Evolutionary conservation across 2,797 vertebrate species (phyloP), one percentile per base, ranked within the genome.

Genomic region (Bovichtus variegatus): DNA sequence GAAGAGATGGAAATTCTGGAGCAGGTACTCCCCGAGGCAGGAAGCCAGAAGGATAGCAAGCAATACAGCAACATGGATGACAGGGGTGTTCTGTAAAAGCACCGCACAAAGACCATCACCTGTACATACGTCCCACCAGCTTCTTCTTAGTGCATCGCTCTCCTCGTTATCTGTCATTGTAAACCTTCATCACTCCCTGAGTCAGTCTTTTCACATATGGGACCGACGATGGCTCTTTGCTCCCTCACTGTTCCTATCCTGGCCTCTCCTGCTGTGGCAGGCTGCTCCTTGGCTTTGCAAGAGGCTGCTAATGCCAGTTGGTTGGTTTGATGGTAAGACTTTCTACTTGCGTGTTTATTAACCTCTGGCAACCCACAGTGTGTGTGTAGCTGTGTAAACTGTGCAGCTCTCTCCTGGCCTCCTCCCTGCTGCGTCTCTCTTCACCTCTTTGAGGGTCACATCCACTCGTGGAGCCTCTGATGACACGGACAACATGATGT

Each of bases 361-460:
- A 84, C 57, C 70, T 73, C 50, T 69, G 50, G 50, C 51, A 59
- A 11, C 36, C 9, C 19, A 25, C 21, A 41, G 49, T 58, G 65
- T 60, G 34, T 49, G 50, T 54, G 19, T 44, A 15, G 23, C 19
- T 60, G n/a, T 66, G 57, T 44, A 50, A 40, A 19, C 19, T 16
- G 31, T 49, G 70, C 57, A 58, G 5, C 41, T 27, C 51, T 50
- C 67, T 31, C n/a, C 54, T 69, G 61, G 49, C 43, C n/a, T 61
- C 21, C 70, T 57, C 21, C 69, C 60, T 72, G 59, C 41, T 62
- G 67, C 43, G 69, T 53, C 25, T 71, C 41, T 82, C 34, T 65
- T 74, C 38, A 76, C 66, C 51, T 78, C 40, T 54, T 12, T 44
- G 21, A 63, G 10, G 61, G 57, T 73, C 78, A 72, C 43, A 70